Percentiles rank a stretch among this genome's conserved stretches.
Evolutionary conservation across 2,113 vertebrate species (phyloP).

Genomic region (Falcunculus frontatus): DNA sequence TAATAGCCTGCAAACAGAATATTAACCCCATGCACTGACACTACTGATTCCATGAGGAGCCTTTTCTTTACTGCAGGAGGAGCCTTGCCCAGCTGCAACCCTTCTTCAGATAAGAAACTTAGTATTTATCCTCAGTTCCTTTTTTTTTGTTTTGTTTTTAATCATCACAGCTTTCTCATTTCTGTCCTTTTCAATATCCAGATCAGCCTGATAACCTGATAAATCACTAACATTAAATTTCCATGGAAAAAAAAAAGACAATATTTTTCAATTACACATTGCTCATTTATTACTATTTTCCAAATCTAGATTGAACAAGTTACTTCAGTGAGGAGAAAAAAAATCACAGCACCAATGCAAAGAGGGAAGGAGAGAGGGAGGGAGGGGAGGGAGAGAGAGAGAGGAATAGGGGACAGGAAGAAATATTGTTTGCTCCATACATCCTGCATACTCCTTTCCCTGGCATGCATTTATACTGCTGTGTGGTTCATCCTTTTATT

Average conservation of each 20-base stretch:
- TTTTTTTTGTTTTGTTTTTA: background rate
- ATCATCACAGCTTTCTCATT: background rate
- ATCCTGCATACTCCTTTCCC: background rate
- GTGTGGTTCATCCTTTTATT: background rate
- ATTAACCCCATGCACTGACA: background rate
- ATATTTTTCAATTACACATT: background rate
- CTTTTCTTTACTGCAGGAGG: background rate
- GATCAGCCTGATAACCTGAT: background rate
- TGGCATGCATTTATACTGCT: background rate
- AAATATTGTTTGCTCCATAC: background rate
- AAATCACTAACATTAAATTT: background rate
- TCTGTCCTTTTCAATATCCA: background rate
- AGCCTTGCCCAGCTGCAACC: background rate
- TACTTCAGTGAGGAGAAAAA: accelerated
- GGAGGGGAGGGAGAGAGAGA: background rate
- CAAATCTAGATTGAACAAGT: background rate
- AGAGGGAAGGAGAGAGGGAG: background rate
- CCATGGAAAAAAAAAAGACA: background rate
- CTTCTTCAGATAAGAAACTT: background rate
- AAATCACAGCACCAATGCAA: background rate
- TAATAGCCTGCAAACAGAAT: background rate
- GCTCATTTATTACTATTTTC: background rate
- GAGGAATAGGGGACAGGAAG: background rate
- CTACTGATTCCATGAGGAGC: background rate
- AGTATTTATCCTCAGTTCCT: background rate